Evolutionary conservation across 2,113 vertebrate genomes (phyloP).

Genomic region (Colinus virginianus): DNA sequence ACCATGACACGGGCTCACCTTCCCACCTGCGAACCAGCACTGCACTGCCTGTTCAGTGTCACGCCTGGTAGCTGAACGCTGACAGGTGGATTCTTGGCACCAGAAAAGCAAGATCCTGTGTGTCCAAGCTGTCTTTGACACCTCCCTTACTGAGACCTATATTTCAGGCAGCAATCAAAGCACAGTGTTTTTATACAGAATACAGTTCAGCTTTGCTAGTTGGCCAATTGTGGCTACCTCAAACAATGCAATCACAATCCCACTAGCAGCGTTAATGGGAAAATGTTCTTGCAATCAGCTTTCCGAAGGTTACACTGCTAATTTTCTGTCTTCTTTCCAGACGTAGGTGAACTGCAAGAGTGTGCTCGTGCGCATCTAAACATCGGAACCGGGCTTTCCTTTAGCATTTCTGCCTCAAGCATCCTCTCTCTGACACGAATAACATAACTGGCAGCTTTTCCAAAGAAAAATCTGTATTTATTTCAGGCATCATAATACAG

Average conservation of each 20-base stretch:
- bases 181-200: neutral
- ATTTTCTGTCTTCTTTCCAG: neutral
- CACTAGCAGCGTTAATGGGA: neutral
- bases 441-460: neutral
- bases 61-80: neutral
- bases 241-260: neutral
- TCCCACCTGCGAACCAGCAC: neutral
- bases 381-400: neutral
- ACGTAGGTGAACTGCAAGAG: neutral
- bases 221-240: neutral
- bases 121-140: neutral
- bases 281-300: neutral
- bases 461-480: neutral
- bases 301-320: neutral
- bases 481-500: neutral
- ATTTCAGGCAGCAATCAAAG: neutral
- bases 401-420: neutral
- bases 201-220: neutral
- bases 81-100: neutral
- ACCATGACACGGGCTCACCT: neutral
- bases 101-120: neutral
- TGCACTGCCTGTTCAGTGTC: neutral
- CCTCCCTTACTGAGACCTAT: neutral
- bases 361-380: neutral
- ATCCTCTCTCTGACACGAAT: neutral